Conservation (phyloP, 1,140 invertebrate genomes). For the Bombus pyrosoma region DNA sequence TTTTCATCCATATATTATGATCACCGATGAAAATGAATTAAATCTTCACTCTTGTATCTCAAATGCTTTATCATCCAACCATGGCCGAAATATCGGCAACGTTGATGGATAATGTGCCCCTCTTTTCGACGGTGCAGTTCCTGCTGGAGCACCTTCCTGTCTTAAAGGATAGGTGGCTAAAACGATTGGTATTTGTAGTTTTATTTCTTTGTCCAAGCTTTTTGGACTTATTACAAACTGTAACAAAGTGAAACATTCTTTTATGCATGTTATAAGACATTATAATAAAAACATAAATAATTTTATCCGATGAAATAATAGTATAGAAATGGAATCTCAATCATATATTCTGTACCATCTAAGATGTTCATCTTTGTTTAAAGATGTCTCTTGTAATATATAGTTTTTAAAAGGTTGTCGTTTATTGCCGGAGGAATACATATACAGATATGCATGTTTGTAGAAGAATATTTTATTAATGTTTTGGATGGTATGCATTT, state of each 20-base stretch:
- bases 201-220: slow-evolving; percentile 95
- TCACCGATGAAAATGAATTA: slow-evolving; percentile 4
- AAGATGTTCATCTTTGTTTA: no score
- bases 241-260: slow-evolving; percentile 25
- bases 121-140: slow-evolving; percentile 86
- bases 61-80: slow-evolving; percentile 89
- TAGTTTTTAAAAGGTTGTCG: not conserved
- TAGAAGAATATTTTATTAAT: not conserved
- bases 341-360: no score
- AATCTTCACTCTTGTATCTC: slow-evolving; percentile 78
- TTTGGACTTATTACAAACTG: slow-evolving; percentile 96
- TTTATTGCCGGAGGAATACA: not conserved
- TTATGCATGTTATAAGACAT: not conserved
- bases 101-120: slow-evolving; percentile 95
- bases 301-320: no score
- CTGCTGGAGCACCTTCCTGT: slow-evolving; percentile 84
- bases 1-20: slow-evolving; percentile 5
- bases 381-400: no score
- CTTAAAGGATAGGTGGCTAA: slow-evolving; percentile 96
- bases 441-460: not conserved
- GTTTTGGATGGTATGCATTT: not conserved
- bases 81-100: slow-evolving; percentile 95
- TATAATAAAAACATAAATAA: not conserved
- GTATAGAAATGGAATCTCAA: no score
- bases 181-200: slow-evolving; percentile 95